Percentiles rank a stretch among this genome's conserved stretches.
These are phyloP conservation scores for Noctua comes DNA, from an alignment of 2,888 invertebrate genomes.

Conservation along the genomic window DNA sequence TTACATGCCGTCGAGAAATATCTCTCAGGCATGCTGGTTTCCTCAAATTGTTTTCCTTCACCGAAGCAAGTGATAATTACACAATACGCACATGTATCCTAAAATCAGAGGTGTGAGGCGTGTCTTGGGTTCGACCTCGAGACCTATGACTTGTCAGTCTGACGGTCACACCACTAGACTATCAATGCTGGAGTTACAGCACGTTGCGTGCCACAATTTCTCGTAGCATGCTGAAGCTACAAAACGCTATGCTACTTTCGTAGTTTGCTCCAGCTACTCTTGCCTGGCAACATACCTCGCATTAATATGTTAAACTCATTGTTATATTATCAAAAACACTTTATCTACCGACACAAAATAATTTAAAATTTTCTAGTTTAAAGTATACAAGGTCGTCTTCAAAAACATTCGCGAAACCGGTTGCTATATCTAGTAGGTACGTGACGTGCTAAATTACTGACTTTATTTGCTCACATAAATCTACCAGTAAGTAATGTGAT, in stretches of 20 bases:
- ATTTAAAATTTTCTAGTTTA: slow-evolving; percentile 7
- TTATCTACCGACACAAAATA: not conserved
- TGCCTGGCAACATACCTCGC: not conserved
- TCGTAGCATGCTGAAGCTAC: not conserved
- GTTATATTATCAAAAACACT: slow-evolving; percentile 14
- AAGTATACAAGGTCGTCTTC: slow-evolving; percentile 41
- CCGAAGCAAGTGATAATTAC: no score
- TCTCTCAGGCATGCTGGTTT: no score
- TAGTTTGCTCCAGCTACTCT: not conserved
- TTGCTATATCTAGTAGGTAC: slow-evolving; percentile 12
- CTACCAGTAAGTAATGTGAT: not conserved
- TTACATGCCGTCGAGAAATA: no score
- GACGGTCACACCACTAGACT: no score
- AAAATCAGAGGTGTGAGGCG: no score
- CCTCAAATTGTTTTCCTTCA: no score
- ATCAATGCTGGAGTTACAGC: not conserved
- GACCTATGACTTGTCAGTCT: no score
- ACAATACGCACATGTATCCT: no score
- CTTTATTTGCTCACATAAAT: not conserved
- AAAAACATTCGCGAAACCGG: slow-evolving; percentile 31
- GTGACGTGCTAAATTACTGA: slow-evolving; percentile 7
- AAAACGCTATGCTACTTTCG: not conserved
- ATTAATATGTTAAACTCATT: not conserved
- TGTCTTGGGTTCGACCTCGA: no score
- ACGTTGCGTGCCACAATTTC: not conserved